Evolutionary conservation across 2,113 vertebrate genomes (phyloP).

Genomic region (Colinus virginianus): DNA sequence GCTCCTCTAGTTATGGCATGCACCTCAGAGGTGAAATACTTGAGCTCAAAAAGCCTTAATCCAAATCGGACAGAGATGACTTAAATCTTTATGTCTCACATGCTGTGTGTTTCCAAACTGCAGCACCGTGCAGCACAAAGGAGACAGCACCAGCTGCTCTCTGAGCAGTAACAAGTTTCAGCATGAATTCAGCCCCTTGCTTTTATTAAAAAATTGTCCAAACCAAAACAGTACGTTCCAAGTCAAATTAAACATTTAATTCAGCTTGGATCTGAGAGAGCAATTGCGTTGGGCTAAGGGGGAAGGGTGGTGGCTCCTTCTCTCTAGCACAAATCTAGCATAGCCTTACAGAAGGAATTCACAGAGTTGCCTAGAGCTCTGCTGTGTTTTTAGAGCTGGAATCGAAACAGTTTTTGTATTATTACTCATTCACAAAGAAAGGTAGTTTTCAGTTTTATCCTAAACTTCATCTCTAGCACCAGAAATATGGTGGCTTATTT

Average conservation of each 20-base stretch:
- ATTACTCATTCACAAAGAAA: neutral
- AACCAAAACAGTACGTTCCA: neutral
- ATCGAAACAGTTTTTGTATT: neutral
- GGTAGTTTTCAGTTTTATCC: neutral
- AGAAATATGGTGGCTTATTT: neutral
- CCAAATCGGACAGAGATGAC: neutral
- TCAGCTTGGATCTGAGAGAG: neutral
- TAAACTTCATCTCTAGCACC: neutral
- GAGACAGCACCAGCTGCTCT: neutral
- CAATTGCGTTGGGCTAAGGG: neutral
- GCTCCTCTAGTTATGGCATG: neutral
- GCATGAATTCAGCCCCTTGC: neutral
- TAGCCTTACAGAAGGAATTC: neutral
- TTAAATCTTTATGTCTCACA: neutral
- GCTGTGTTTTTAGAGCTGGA: neutral
- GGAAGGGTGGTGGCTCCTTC: constrained; percentile 2
- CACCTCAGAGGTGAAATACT: neutral
- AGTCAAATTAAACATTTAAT: neutral
- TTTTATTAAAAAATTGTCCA: neutral
- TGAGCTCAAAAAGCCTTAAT: neutral
- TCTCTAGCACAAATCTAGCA: neutral
- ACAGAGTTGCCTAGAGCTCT: neutral
- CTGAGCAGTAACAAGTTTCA: neutral
- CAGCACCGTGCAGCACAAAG: neutral
- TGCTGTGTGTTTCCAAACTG: neutral